Base-by-base conservation (phyloP, 2,113 vertebrate species). In the Paraplagusia blochii region DNA sequence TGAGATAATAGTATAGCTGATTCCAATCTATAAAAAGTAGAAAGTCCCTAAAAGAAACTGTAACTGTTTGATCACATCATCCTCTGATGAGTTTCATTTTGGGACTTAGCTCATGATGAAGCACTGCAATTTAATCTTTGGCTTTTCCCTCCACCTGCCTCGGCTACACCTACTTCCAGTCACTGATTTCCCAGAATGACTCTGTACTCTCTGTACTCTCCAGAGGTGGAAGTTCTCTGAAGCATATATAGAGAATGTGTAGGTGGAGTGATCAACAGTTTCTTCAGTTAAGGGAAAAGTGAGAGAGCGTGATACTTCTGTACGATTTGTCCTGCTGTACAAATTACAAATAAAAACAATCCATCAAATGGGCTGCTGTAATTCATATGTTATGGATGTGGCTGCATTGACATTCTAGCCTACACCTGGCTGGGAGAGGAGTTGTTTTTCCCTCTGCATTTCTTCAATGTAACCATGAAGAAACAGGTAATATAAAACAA, bases 181-280 rank as follows among this genome's bases (percentile, higher is more conserved):
- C 71, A 42, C 53, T 62, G 63, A 78, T 78, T 78, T 80, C 68
- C 63, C 65, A 68, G 55, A 43, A 39, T 49, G 68, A 66, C 71
- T 58, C 44, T 68, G 50, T 66, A 66, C 71, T 58, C 44, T 68
- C 53, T 66, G 43, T 65, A 34, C 46, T 61, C 65, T 73, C 56
- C 34, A 55, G 79, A 63, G 70, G 56, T 67, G 48, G 57, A 58
- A 8, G 46, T 39, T 64, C 48, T 69, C 59, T 18, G 39, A 15
- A 38, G 35, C 36, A 53, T 61, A 57, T 51, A 36, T 40, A 53
- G 22, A 55, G 44, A 1, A 44, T 0, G 49, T 47, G 75, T 61
- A 72, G 72, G 70, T 62, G 70, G 67, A 63, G 59, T 67, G 53
- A 76, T 63, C 44, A 67, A 60, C 35, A 45, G 1, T 33, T 65